Evolutionary conservation across 2,888 invertebrate species (phyloP).

Genomic region (Calameuta idolon): DNA sequence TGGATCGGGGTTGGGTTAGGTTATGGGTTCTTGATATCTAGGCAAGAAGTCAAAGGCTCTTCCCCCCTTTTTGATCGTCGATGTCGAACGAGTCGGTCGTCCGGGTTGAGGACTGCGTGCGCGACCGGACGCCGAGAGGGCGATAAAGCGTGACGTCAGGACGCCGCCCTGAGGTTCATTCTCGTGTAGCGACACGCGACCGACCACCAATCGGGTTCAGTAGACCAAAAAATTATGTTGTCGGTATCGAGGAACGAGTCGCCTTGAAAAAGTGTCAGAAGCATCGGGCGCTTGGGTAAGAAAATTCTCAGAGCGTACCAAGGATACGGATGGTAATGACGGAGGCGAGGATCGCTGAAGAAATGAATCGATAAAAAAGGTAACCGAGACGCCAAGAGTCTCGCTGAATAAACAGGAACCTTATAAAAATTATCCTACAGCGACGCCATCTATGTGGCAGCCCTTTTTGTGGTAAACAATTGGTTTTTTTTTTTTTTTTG

Average conservation of each 20-base stretch:
- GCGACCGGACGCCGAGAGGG: slow-evolving; percentile 14
- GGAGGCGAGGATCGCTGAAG: not conserved
- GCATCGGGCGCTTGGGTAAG: not conserved
- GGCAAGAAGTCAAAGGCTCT: not conserved
- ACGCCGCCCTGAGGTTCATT: slow-evolving; percentile 7
- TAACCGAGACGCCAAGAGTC: not conserved
- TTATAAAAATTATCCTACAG: not conserved
- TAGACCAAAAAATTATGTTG: slow-evolving; percentile 25
- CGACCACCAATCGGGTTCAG: slow-evolving; percentile 23
- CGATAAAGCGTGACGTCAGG: slow-evolving; percentile 21
- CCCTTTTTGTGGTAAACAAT: not conserved
- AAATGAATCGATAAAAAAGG: not conserved
- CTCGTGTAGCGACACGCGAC: slow-evolving; percentile 22
- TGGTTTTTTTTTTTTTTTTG: not conserved
- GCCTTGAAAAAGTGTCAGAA: not conserved
- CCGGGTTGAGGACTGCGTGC: slow-evolving; percentile 7
- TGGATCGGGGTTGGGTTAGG: not conserved
- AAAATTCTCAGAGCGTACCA: not conserved
- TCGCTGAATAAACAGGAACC: slow-evolving; percentile 9
- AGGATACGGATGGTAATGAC: not conserved
- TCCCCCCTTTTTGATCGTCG: not conserved
- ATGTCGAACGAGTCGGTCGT: not conserved
- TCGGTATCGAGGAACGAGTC: slow-evolving; percentile 5
- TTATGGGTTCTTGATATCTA: not conserved
- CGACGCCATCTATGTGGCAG: not conserved